Percentiles rank a stretch among this genome's conserved stretches.
These are phyloP conservation scores for Apostichopus japonicus DNA, from an alignment of 35 echinoderm and acorn worm species.

Conservation along the genomic window DNA sequence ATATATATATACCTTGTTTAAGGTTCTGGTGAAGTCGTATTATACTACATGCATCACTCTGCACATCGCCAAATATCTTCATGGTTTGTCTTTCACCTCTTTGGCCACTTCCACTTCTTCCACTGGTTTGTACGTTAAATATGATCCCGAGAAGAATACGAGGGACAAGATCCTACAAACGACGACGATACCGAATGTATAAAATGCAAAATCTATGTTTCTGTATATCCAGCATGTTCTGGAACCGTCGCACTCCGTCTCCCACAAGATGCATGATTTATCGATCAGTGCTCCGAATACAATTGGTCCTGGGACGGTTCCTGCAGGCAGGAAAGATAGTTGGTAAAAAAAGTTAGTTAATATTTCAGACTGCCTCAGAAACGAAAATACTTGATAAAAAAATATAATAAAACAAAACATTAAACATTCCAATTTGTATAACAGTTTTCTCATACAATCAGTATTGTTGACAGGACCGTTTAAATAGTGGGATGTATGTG, in stretches of 20 bases:
- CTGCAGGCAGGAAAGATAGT: constrained; percentile 43
- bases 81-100: no score
- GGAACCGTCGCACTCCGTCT: constrained; percentile 49
- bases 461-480: no score
- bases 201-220: constrained; percentile 61
- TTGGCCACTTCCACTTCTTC: constrained; percentile 13
- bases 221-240: constrained; percentile 78
- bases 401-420: no score
- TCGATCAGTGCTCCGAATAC: constrained; percentile 81
- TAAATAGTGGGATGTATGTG: no score
- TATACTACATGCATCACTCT: no score
- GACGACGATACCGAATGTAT: constrained; percentile 49
- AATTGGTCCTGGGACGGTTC: constrained; percentile 76
- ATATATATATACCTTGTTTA: no score
- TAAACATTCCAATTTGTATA: no score
- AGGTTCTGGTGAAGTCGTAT: no score
- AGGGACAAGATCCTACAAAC: constrained; percentile 46
- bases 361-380: no score
- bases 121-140: constrained; percentile 35
- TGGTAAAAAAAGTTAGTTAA: background rate
- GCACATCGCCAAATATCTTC: no score
- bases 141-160: constrained; percentile 16
- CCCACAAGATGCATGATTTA: constrained; percentile 75
- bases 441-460: no score
- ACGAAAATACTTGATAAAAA: no score